Base-by-base conservation (phyloP, 2,113 vertebrate species). In the Lepus europaeus region DNA sequence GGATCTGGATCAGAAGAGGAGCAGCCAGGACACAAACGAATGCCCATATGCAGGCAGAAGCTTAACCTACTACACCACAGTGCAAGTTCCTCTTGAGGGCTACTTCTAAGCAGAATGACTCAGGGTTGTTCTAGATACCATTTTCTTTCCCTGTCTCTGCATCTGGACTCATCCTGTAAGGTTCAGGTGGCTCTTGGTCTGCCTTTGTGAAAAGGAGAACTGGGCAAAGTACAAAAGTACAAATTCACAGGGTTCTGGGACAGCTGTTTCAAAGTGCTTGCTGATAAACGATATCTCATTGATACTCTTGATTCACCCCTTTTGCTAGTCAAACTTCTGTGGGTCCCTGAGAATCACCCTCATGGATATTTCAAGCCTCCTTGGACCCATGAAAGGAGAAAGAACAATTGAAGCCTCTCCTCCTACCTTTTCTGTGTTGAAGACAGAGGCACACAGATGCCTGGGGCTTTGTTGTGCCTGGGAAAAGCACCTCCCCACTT, bases 271-370 rank as follows among this genome's bases (percentile, higher is more conserved):
- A 53, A n/a, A 53, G 33, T 70, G 25, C 25, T 70, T 87, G 49
- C 45, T 88, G 61, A 82, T n/a, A 20, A 70, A 39, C 69, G 6
- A 22, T 19, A 72, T 23, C 25, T 64, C 77, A 82, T 16, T 33
- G 31, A 63, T 61, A 31, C 77, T 31, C 78, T 90, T 70, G 45
- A 83, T 83, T 72, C 23, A 36, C 4, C 61, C 0, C 9, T 88
- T 14, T 89, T 56, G 36, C 12, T 36, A 36, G 53, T 66, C 91
- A 91, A 93, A 87, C 87, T 87, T 86, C 31, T 59, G 5, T 19
- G 36, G 11, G 80, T 49, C 20, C 29, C 69, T 1, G 5, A 72
- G 16, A 70, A 59, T 91, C 10, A 89, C 9, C 16, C 19, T 56
- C 16, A 4, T 19, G 14, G 79, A 70, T 11, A 51, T 64, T 64